Conservation (phyloP, 64 coral and sea anemone genomes). For the Dendronephthya gigantea region DNA sequence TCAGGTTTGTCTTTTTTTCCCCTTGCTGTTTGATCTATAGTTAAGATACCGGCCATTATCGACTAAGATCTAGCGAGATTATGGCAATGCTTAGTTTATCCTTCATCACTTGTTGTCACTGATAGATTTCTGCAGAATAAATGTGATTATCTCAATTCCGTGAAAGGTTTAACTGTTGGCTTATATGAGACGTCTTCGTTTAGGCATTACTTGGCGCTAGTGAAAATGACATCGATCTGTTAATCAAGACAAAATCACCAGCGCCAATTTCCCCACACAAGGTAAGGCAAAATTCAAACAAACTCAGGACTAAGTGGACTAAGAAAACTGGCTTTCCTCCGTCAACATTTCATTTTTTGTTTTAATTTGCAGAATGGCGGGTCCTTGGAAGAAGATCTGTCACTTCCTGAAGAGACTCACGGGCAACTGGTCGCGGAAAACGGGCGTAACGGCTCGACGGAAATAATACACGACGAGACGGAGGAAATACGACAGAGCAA, state of each 20-base stretch:
- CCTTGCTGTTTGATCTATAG: background rate
- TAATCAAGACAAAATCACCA: constrained; percentile 68
- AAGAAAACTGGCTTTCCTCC: too few species aligned
- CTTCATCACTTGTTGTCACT: too few species aligned
- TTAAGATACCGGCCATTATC: too few species aligned
- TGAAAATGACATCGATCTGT: constrained; percentile 92
- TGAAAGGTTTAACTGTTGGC: too few species aligned
- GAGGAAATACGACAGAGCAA: background rate
- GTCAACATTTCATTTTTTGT: too few species aligned
- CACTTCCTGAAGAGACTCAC: background rate
- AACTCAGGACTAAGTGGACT: background rate
- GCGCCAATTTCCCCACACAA: constrained; percentile 44
- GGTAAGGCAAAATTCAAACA: background rate
- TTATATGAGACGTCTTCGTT: background rate
- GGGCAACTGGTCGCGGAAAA: background rate
- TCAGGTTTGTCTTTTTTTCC: constrained; percentile 29
- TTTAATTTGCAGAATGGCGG: background rate
- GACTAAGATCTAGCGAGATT: too few species aligned
- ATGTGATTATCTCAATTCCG: too few species aligned
- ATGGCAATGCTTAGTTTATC: too few species aligned
- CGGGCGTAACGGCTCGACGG: background rate
- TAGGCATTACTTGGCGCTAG: constrained; percentile 70
- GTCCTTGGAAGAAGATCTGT: background rate
- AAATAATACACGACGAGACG: background rate
- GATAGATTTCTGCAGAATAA: too few species aligned